These are phyloP conservation scores for Leptinotarsa defecta DNA, from an alignment of 1,140 invertebrate species.

Conservation along the genomic window DNA sequence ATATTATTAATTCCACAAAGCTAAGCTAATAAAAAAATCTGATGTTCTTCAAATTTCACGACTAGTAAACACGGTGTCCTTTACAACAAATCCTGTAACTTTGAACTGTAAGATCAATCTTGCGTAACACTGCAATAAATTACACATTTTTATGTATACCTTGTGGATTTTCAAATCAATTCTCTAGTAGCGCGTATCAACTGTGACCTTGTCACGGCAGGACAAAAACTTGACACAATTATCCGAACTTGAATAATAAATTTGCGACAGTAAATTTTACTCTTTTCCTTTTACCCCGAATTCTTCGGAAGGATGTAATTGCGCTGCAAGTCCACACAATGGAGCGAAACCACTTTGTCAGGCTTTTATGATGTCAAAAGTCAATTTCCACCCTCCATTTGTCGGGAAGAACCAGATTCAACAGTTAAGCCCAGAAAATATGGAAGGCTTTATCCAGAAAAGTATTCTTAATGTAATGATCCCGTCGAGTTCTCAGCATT, in stretches of 20 bases:
- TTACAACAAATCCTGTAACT: constrained; percentile 15
- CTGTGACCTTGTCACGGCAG: constrained; percentile 3
- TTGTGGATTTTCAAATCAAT: constrained; percentile 11
- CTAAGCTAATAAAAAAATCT: too few species aligned
- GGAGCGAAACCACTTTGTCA: constrained; percentile 25
- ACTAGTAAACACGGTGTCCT: constrained; percentile 9
- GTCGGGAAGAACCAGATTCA: constrained; percentile 28
- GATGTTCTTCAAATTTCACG: not conserved
- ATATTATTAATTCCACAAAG: too few species aligned
- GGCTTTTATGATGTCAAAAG: constrained; percentile 40
- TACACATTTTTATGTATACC: constrained; percentile 8
- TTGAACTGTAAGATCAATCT: constrained; percentile 21
- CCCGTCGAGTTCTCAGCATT: not conserved
- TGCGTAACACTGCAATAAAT: not conserved
- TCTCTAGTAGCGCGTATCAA: not conserved
- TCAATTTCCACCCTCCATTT: constrained; percentile 47
- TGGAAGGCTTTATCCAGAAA: constrained; percentile 12
- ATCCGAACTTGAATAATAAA: constrained; percentile 33
- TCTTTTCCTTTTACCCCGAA: not conserved
- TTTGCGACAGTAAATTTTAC: constrained; percentile 9
- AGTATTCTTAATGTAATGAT: constrained; percentile 21
- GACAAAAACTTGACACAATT: constrained; percentile 17
- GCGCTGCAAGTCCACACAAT: constrained; percentile 30
- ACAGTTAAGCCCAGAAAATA: constrained; percentile 24
- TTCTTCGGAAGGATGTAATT: constrained; percentile 4